Evolutionary conservation across 2,797 vertebrate species (phyloP), one percentile per base, ranked within the genome.

Genomic region (Myotis findleyi): DNA sequence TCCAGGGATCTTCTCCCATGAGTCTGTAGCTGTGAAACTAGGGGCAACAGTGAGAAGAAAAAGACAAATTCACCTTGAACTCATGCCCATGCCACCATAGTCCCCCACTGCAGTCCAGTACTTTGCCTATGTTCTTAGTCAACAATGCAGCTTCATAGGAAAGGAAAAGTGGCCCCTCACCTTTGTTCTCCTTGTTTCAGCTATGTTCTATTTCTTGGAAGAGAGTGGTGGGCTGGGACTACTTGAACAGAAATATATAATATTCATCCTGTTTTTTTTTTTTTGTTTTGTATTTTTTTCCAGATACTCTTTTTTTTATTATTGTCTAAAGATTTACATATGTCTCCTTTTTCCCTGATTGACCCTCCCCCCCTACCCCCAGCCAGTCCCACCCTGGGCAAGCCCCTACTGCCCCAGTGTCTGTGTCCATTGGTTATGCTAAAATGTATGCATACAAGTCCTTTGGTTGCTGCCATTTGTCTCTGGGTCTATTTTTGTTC

Each of bases 1-100:
- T 62, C 27, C 6, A 44, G 7, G 9, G 18, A 20, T 14, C 68
- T 55, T 57, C 49, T 30, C 38, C 33, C 25, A 7, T 17, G 30
- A 47, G 20, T 33, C 27, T 7, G 8, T 49, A 25, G 21, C 53
- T 57, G 17, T 88, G 27, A 80, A 25, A 68, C 12, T 36, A 49
- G 44, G 33, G 18, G 4, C 13, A 79, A 21, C 23, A 68, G 16
- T 38, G 80, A 88, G 23, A 80, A 36, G 4, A 73, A 53, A 72
- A 49, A 79, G 57, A 10, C 5, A 92, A 83, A 69, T 64, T 71
- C 44, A 80, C 47, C 30, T 49, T 33, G 38, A 76, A 85, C 3
- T 49, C 7, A 33, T 44, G 20, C 18, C 33, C 38, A 9, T 38
- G 23, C 13, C 6, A 4, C 66, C 49, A 38, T 0, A 1, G 1